phyloP scores from a whole-genome alignment of 2,888 invertebrate species.

The Calameuta pallipes region DNA sequence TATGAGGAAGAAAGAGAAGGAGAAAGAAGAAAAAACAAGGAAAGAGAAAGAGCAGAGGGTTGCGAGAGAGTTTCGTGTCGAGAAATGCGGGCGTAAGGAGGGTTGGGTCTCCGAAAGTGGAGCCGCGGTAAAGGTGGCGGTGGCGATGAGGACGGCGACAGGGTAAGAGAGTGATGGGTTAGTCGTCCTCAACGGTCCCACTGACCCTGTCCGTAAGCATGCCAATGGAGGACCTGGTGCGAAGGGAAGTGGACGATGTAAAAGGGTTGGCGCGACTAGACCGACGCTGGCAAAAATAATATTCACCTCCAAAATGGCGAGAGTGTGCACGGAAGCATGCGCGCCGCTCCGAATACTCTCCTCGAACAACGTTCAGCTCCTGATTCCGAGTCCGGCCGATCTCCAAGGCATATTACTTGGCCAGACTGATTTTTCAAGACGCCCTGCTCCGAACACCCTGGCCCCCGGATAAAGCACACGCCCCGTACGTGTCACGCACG shows the following conservation, averaged over 20 bases:
- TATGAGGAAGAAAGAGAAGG: not conserved
- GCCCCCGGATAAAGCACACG: slow-evolving; percentile 56
- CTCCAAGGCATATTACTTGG: slow-evolving; percentile 24
- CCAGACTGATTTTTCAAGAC: slow-evolving; percentile 8
- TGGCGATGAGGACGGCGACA: not conserved
- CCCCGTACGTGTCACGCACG: slow-evolving; percentile 56
- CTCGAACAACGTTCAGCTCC: slow-evolving; percentile 36
- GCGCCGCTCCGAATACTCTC: slow-evolving; percentile 42
- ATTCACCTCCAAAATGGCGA: slow-evolving; percentile 66
- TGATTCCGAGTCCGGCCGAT: slow-evolving; percentile 38
- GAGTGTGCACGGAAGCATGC: slow-evolving; percentile 52
- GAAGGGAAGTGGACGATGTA: not conserved
- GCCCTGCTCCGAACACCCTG: slow-evolving; percentile 13
- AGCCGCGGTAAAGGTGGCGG: slow-evolving; percentile 11
- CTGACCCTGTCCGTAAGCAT: not conserved
- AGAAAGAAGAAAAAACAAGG: slow-evolving; percentile 6
- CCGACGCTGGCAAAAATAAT: slow-evolving; percentile 38
- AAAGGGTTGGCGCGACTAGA: not conserved
- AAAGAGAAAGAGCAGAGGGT: slow-evolving; percentile 12
- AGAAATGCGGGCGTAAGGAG: slow-evolving; percentile 57
- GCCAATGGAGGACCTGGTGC: not conserved
- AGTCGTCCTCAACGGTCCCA: not conserved
- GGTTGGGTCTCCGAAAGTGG: slow-evolving; percentile 49
- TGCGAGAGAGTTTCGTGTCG: slow-evolving; percentile 12
- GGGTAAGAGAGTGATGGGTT: not conserved